phyloP scores from a whole-genome alignment of 2,797 vertebrate species.

The Halcyon chelicuti region DNA sequence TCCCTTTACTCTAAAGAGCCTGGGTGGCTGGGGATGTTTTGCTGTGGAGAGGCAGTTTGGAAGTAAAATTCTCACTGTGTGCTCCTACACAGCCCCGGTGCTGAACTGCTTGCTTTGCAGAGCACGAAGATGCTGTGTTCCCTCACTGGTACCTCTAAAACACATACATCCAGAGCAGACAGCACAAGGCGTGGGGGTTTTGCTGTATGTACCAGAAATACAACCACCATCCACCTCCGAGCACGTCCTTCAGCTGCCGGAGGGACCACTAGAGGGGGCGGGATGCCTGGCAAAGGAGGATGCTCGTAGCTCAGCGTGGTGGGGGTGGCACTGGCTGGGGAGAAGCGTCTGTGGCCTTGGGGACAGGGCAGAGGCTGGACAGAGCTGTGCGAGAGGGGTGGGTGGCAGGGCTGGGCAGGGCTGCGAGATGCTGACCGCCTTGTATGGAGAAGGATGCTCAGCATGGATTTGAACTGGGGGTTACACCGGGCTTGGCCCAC shows the following conservation, averaged over 20 bases:
- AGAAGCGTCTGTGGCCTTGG: background rate
- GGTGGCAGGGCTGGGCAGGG: background rate
- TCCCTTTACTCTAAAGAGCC: background rate
- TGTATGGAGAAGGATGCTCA: background rate
- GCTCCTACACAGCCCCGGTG: rapidly evolving
- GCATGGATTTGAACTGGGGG: background rate
- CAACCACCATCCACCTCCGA: background rate
- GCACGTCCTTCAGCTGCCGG: rapidly evolving
- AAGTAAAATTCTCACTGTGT: background rate
- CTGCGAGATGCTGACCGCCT: background rate
- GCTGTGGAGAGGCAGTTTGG: background rate
- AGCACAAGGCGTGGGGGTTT: background rate
- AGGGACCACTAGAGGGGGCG: slow-evolving; percentile 44
- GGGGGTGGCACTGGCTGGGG: background rate
- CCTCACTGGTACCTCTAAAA: background rate
- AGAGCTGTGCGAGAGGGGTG: background rate
- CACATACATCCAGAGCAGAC: background rate
- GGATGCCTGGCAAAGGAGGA: background rate
- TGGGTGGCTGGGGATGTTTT: background rate
- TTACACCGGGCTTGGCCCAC: background rate
- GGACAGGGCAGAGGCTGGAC: background rate
- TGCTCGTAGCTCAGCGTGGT: background rate
- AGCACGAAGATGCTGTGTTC: background rate
- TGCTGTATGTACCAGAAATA: background rate
- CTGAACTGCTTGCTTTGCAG: background rate